A percentile compares a stretch with the other conserved stretches of the same genome.
Evolutionary conservation across 2,797 vertebrate genomes (phyloP).

Genomic region (Chromis chromis): DNA sequence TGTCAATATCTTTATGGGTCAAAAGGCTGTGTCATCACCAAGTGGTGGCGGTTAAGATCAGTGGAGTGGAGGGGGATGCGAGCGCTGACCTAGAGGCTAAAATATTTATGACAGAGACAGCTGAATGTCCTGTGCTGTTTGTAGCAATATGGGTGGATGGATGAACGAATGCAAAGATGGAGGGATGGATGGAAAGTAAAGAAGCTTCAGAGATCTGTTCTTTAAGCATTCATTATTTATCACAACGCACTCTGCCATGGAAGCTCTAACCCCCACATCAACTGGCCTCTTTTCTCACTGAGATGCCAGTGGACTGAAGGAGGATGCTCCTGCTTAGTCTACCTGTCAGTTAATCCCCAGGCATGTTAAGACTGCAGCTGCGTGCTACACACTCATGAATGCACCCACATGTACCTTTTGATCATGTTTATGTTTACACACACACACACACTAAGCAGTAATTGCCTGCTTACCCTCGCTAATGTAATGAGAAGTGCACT

Average conservation of each 20-base stretch:
- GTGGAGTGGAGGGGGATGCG: conserved; percentile 6
- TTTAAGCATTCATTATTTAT: conserved; percentile 85
- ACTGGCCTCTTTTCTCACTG: conserved; percentile 84
- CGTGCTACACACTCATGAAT: conserved; percentile 8
- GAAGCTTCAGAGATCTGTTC: conserved; percentile 77
- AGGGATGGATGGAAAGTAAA: conserved; percentile 63
- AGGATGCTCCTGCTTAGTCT: conserved; percentile 64
- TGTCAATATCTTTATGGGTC: conserved; percentile 78
- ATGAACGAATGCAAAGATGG: conserved; percentile 59
- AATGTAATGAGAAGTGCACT: conserved; percentile 12
- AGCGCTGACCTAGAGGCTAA: conserved; percentile 65
- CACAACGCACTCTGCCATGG: conserved; percentile 72
- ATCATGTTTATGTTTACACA: conserved; percentile 32
- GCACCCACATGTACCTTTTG: conserved; percentile 12
- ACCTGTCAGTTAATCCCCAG: conserved; percentile 73
- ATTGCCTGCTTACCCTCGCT: conserved; percentile 24
- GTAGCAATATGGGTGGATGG: conserved; percentile 59
- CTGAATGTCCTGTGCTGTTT: conserved; percentile 61
- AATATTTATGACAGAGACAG: conserved; percentile 78
- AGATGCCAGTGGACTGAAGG: conserved; percentile 68
- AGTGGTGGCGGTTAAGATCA: conserved; percentile 64
- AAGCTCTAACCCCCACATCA: conserved; percentile 80
- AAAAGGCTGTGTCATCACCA: conserved; percentile 76
- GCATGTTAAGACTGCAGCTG: conserved; percentile 33
- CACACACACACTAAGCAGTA: conserved; percentile 6